Percentiles rank a stretch among this genome's conserved stretches.
Conservation (phyloP, 2,888 invertebrate species). For the Piscicola geometra region DNA sequence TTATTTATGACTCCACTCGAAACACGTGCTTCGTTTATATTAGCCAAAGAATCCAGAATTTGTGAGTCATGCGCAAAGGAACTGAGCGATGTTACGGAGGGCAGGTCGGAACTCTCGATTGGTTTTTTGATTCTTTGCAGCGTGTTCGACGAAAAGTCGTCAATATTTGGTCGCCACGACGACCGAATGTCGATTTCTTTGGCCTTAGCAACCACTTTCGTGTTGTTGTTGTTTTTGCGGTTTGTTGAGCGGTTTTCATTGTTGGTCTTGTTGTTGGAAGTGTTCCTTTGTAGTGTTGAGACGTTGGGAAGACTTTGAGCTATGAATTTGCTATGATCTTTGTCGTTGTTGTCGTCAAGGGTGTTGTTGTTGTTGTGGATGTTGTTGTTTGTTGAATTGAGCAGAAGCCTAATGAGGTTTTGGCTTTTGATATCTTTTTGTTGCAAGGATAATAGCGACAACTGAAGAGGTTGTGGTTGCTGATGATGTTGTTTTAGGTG, state of each 20-base stretch:
- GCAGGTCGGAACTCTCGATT: not conserved
- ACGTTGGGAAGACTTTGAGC: slow-evolving; percentile 16
- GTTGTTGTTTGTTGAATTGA: not conserved
- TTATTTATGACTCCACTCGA: too few species aligned
- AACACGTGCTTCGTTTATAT: too few species aligned
- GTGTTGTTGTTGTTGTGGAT: not conserved
- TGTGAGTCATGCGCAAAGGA: not conserved
- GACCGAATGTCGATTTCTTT: not conserved
- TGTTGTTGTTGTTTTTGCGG: not conserved
- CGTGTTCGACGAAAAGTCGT: slow-evolving; percentile 3
- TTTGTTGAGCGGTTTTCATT: not conserved
- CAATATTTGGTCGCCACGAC: slow-evolving; percentile 14
- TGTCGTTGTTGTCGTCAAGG: not conserved
- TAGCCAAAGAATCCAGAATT: not conserved
- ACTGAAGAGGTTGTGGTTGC: not conserved
- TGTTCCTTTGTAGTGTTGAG: not conserved
- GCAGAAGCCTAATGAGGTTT: slow-evolving; percentile 2
- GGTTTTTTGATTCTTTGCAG: not conserved
- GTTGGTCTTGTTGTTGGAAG: not conserved
- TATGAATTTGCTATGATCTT: not conserved
- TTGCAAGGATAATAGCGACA: slow-evolving; percentile 6
- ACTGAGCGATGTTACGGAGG: not conserved
- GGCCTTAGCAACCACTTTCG: not conserved
- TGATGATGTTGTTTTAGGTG: not conserved
- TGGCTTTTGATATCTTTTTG: not conserved